Base-by-base conservation (phyloP, 2,888 invertebrate species). In the Drosophila helvetica region DNA sequence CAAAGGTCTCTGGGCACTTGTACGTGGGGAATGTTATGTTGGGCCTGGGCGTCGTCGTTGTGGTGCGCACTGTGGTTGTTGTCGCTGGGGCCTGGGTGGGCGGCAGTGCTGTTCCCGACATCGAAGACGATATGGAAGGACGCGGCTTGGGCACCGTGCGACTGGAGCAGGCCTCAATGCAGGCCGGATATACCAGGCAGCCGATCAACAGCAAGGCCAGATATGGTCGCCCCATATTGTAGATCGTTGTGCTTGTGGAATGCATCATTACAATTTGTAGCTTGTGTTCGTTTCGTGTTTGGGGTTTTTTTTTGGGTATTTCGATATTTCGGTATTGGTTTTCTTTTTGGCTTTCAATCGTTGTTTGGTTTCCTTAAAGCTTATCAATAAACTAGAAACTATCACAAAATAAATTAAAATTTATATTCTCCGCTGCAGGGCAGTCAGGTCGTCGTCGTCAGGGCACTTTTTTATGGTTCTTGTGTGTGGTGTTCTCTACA, bases 1-100 rank as follows among this genome's bases (percentile, higher is more conserved):
- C 97, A 93, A 97, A 98, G 91, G 96, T 96, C 86, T 96, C 96
- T 92, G 97, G 97, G 93, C 98, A 98, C 93, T 96, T 95, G 94
- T 96, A 97, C 91, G 96, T 97, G 93, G 97, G 97, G 95, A 98
- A 98, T 94, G 98, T 97, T 93, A 98, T 96, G 94, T 98, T 98
- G 90, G 97, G 97, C 90, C 98, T 94, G 90, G 96, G 95, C 91
- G 96, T 96, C 92, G 95, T 89, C 94, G 95, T 95, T 94, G 91
- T 83, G 53, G 90, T 89, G 94, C 95, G 79, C 53, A 88, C 75
- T 78, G 95, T 94, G 86, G 95, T 80, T 17, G 43, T 78, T 0
- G 79, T 51, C 3, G 47, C 17, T 9, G 83, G 77, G 4, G 80
- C 67, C 54, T 68, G 84, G 19, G 73, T 74, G 50, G 86, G 80